Percentiles rank a stretch among this genome's conserved stretches.
phyloP scores from a whole-genome alignment of 2,888 invertebrate species.

The Chloroclystis v-ata region DNA sequence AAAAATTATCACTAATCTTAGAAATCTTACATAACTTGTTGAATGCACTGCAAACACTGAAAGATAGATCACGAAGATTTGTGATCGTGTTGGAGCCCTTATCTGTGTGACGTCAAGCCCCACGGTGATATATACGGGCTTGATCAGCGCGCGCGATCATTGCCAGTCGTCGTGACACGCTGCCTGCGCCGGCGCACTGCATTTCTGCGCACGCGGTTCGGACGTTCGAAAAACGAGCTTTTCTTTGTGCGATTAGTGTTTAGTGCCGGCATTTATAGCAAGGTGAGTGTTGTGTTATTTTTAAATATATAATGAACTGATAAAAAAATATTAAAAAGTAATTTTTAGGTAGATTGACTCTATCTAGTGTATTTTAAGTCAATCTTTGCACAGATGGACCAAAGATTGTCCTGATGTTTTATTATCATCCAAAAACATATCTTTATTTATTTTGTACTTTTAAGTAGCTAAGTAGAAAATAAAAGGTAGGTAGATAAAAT shows the following conservation, averaged over 20 bases:
- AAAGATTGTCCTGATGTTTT: too few relatives aligned
- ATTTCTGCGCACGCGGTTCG: conserved; percentile 39
- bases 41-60: not conserved
- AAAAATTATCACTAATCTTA: too few relatives aligned
- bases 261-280: conserved; percentile 41
- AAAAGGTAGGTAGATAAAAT: too few relatives aligned
- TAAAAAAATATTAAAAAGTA: too few relatives aligned
- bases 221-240: conserved; percentile 26
- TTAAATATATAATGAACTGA: too few relatives aligned
- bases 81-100: conserved; percentile 37
- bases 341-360: too few relatives aligned
- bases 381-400: too few relatives aligned
- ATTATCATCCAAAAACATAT: too few relatives aligned
- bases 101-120: conserved; percentile 60
- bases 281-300: conserved; percentile 40
- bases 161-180: conserved; percentile 55
- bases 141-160: conserved; percentile 64
- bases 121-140: conserved; percentile 59
- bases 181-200: conserved; percentile 48
- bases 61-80: conserved; percentile 4
- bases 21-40: not conserved
- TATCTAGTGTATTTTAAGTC: too few relatives aligned
- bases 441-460: too few relatives aligned
- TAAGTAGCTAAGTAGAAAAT: too few relatives aligned
- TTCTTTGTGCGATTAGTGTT: conserved; percentile 51